A percentile compares a stretch with the other conserved stretches of the same genome.
These are phyloP conservation scores for Lithophane ornitopus DNA, from an alignment of 2,888 invertebrate species.

Conservation along the genomic window DNA sequence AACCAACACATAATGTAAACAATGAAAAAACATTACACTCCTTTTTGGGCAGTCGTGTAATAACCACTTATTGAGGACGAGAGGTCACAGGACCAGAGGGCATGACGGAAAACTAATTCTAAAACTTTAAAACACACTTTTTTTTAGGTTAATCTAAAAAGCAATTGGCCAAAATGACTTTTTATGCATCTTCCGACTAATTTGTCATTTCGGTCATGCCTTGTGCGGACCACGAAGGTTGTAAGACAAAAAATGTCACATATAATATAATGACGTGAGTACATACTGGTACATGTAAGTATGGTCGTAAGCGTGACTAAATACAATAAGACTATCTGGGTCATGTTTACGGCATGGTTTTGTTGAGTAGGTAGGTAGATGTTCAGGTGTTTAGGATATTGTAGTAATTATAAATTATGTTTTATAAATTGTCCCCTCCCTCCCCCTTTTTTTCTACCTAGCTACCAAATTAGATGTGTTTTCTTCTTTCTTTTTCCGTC, in stretches of 20 bases:
- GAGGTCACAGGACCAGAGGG: conserved; percentile 14
- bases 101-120: conserved; percentile 29
- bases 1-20: background rate
- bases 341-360: conserved; percentile 32
- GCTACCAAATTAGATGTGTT: background rate
- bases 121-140: conserved; percentile 5
- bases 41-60: too few relatives aligned
- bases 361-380: background rate
- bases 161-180: conserved; percentile 40
- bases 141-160: conserved; percentile 51
- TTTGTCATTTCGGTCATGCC: conserved; percentile 56
- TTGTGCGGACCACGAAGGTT: conserved; percentile 53
- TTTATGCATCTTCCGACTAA: conserved; percentile 53
- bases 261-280: conserved; percentile 30
- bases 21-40: too few relatives aligned
- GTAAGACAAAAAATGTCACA: conserved; percentile 53
- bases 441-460: background rate
- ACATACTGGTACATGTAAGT: background rate
- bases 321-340: conserved; percentile 50
- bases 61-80: background rate
- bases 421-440: too few relatives aligned
- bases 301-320: conserved; percentile 46
- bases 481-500: too few relatives aligned
- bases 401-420: background rate
- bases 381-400: background rate